A percentile compares a stretch with the other conserved stretches of the same genome.
Conservation (phyloP, 2,888 invertebrate species). For the Caenorhabditis zanzibari region DNA sequence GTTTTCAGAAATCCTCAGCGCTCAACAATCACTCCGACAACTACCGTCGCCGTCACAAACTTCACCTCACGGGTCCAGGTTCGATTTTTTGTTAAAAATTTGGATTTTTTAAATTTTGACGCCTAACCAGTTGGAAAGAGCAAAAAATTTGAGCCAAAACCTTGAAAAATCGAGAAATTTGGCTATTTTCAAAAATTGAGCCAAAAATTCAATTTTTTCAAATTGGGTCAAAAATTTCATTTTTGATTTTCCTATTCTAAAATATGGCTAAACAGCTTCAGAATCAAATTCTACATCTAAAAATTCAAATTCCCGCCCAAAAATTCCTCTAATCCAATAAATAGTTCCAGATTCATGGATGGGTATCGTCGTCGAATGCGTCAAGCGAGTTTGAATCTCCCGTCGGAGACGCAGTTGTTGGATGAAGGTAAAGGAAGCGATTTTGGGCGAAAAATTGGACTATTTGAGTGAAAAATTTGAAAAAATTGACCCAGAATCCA, state of each 20-base stretch:
- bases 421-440: slow-evolving; percentile 26
- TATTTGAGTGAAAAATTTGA: not conserved
- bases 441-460: not conserved
- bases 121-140: too few relatives aligned
- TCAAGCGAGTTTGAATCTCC: slow-evolving; percentile 64
- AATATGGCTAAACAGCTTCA: too few relatives aligned
- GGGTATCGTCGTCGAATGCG: slow-evolving; percentile 63
- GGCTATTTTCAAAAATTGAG: too few relatives aligned
- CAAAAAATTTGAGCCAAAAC: too few relatives aligned
- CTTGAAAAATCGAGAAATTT: slow-evolving; percentile 4
- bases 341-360: slow-evolving; percentile 58
- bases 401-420: slow-evolving; percentile 45
- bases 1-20: slow-evolving; percentile 51
- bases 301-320: not conserved
- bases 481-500: not conserved
- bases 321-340: not conserved
- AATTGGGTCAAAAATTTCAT: too few relatives aligned
- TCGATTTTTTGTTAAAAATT: not conserved
- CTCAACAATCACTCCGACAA: slow-evolving; percentile 44
- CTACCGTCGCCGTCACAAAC: slow-evolving; percentile 47
- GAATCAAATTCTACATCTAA: too few relatives aligned
- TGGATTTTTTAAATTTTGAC: not conserved
- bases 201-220: too few relatives aligned
- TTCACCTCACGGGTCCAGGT: slow-evolving; percentile 61
- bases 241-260: too few relatives aligned